Percentiles rank a stretch among this genome's conserved stretches.
Evolutionary conservation across 2,113 vertebrate genomes (phyloP).

Genomic region (Rafetus swinhoei): DNA sequence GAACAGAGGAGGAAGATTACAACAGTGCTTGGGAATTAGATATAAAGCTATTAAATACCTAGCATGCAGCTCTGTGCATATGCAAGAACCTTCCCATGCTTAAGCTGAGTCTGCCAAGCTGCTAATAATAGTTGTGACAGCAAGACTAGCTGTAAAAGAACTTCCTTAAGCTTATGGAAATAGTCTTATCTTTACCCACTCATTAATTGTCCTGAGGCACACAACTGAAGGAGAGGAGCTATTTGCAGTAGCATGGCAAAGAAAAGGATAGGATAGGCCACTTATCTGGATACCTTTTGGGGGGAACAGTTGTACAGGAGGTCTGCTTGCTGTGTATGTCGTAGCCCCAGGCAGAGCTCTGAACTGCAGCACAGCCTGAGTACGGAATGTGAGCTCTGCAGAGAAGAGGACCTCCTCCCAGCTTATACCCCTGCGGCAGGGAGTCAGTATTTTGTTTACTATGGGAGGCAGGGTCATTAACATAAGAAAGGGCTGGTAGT

Average conservation of each 20-base stretch:
- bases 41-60: neutral
- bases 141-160: neutral
- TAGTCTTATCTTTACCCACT: neutral
- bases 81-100: fast-evolving
- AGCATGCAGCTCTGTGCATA: neutral
- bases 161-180: neutral
- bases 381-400: no score
- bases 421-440: no score
- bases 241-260: neutral
- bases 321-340: neutral
- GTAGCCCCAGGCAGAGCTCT: neutral
- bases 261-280: neutral
- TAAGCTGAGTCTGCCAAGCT: neutral
- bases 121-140: neutral
- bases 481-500: no score
- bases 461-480: no score
- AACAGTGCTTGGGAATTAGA: neutral
- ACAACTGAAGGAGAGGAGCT: neutral
- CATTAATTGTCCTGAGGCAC: neutral
- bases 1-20: neutral
- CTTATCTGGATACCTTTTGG: neutral
- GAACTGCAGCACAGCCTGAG: no score
- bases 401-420: no score
- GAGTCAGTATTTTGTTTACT: no score
- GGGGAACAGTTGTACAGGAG: fast-evolving